Base-by-base conservation (phyloP, 2,113 vertebrate genomes). In the Steatornis caripensis region DNA sequence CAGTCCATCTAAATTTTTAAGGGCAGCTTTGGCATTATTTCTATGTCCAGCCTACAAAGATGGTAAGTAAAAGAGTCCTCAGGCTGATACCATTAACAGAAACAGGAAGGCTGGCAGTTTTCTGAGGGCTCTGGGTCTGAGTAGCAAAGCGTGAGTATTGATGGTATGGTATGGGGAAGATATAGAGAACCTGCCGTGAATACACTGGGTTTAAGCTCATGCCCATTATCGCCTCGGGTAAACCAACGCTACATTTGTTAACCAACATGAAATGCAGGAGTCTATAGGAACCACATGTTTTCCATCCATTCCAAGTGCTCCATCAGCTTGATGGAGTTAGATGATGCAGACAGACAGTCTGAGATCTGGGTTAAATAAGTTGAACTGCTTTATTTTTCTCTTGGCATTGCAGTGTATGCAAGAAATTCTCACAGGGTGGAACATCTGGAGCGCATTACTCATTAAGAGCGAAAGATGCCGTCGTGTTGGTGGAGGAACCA, bases 281-380 rank as follows among this genome's bases (percentile, higher is more conserved):
- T 93, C 87, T 88, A 93, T 82, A 81, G 54, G 87, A 96, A 93
- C 89, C 93, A 97, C 92, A 95, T 96, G 93, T 93, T 96, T 96
- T 97, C 91, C 77, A 95, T 75, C 95, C 79, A 74, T 91, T 78
- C 87, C 85, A 82, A 81, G 92, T 89, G 87, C 94, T 95, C 74
- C 91, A 90, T 90, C 87, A 95, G 90, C 94, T 94, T 97, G 93
- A 97, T 89, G 89, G 94, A 96, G 95, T 95, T 96, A 96, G 85
- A 95, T 94, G 93, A 97, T 90, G 89, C 91, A 97, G 95, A 95
- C 96, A 96, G 94, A 91, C 95, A 97, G 97, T 96, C 97, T 97
- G 94, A 92, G 89, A 97, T 95, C 95, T 97, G 96, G 96, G 97
- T 97, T 97, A 94, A 95, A 96, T 95, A 95, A 97, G 91, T 96